Base-by-base conservation (phyloP, 1,140 invertebrate species). In the Vanessa tameamea region DNA sequence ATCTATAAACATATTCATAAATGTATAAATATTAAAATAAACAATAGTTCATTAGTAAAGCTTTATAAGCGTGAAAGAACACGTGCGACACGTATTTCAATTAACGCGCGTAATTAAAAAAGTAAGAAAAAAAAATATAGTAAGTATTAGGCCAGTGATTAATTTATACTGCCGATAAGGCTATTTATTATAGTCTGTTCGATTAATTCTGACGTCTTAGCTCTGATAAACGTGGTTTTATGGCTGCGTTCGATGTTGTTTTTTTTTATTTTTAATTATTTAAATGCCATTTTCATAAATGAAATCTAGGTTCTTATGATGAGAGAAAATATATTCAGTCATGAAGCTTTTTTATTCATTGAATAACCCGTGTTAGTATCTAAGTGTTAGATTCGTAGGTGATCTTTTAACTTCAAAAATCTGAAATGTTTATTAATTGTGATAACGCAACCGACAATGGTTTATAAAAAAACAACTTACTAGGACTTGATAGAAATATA, bases 21-120 rank as follows among this genome's bases (percentile, higher is more conserved):
- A 57, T 20, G 64, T 75, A 66, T 69, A 69, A 69, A 70, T 76
- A 75, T 66, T 66, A 70, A 71, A 66, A 75, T 75, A 76, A 76
- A 76, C 74, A 76, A 76, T 76, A 76, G 55, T 72, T 76, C 74
- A 76, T 76, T 76, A 79, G 75, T 71, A 74, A 76, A 72, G 64
- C 50, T 72, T 74, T 79, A 79, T 79, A 76, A 77, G 59, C 78
- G 75, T 76, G 71, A 77, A 79, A 53, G 59, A 77, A 79, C 78
- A 85, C 78, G 78, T 79, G 77, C 79, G 76, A 79, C 75, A 75
- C 72, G 74, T 73, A 77, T 84, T 88, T 88, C 82, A 88, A 88
- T 88, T 88, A 88, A 86, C 85, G 72, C 81, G 64, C 72, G 77
- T 87, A 87, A 87, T 88, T 86, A 86, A 88, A 88, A 88, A 84